Base-by-base conservation (phyloP, 2,113 vertebrate species). In the Gavialis gangeticus region DNA sequence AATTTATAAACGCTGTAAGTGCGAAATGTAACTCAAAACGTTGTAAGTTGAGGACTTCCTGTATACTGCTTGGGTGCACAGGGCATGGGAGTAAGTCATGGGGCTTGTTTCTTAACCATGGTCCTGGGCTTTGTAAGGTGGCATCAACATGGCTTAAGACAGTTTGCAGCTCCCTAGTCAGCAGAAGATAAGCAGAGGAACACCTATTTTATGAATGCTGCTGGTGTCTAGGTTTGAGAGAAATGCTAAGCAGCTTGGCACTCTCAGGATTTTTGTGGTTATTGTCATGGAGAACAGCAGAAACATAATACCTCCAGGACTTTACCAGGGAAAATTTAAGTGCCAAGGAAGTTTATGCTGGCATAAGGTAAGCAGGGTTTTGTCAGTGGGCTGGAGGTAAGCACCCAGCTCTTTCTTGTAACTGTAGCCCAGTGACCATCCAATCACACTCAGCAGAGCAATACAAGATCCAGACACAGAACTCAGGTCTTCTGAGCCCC, bases 311-410 rank as follows among this genome's bases (percentile, higher is more conserved):
- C 54, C 34, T 13, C 21, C 4, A 21, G 37, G 9, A 85, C 28
- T 75, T 57, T 66, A 28, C 8, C 28, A 25, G 0, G 87, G 75
- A 10, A 85, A 93, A 89, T 34, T 6, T 84, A 27, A 73, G 24
- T 5, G 6, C 0, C 0, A 2, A 6, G 14, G 81, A 92, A 55
- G 5, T 4, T n/a, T 82, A 57, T 21, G 57, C 94, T 13, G 54
- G 91, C 30, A 75, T 80, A 92, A 73, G 37, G 55, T 30, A 82
- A 95, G 76, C 10, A 28, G 15, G 10, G 59, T 93, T 91, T 87
- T 91, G 22, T 82, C 14, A 54, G 4, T 82, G 79, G 69, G 90
- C 10, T 88, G 79, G 79, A 86, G 57, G 58, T 57, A 34, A 34
- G 75, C 55, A n/a, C 25, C 30, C 63, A 69, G n/a, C 30, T 66